Evolutionary conservation across 2,888 invertebrate genomes (phyloP), one percentile per base, ranked within the genome.

Genomic region (Tenthredo notha): DNA sequence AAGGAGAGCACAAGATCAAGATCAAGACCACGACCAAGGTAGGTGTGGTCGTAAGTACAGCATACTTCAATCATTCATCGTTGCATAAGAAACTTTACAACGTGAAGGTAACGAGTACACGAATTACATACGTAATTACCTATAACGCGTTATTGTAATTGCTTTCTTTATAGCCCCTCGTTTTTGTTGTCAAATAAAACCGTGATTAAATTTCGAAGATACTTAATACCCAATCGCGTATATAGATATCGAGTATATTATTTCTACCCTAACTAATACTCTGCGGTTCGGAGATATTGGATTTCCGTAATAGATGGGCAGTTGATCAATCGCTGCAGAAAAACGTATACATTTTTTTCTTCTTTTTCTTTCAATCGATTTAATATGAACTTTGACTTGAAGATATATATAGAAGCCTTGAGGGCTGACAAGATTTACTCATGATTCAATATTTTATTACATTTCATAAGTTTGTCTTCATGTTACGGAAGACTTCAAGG

Each of bases 1-100:
- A 61, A 80, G 80, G 37, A 80, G 80, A 80, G 80, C 50, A 37
- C 70, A 77, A 77, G 77, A 77, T 50, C 77, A 77, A 54, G 50
- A 77, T 50, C 77, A 54, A 80, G 80, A 80, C 9, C 54, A 54
- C 21, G 77, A 77, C 47, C 77, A 61, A 80, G 61, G 70, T 29
- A 47, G 70, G 83, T 43, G 50, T 83, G 83, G 67, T n/a, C 43
- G 70, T 25, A 65, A 65, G 82, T 65, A 15, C 47, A 43, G 65
- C 61, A 18, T 83, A 37, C 47, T 33, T 61, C 83, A 67, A 67
- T 83, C 29, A 29, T 67, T 83, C 50, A 29, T 47, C 40, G 61
- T 80, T 80, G 58, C 80, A 37, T 21, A 80, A 58, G 5, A 18
- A 37, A 18, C 29, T n/a, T 50, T 10, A 70, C 37, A 15, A 29